A percentile compares a stretch with the other conserved stretches of the same genome.
phyloP scores from a whole-genome alignment of 1,140 invertebrate species.

The Gryllus bimaculatus region DNA sequence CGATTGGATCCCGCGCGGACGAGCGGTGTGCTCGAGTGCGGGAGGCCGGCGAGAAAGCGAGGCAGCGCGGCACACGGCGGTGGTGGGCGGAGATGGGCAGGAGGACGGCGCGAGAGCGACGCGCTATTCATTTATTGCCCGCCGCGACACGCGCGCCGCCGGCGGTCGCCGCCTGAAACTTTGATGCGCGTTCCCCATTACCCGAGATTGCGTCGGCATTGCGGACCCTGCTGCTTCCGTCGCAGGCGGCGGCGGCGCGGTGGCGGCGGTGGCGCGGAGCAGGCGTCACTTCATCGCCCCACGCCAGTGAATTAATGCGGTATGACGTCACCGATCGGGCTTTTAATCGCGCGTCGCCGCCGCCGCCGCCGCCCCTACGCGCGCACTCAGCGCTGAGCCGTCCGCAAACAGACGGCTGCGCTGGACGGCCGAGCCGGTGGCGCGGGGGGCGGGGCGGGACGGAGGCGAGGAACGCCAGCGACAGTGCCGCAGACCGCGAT shows the following conservation, averaged over 20 bases:
- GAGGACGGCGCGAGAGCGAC: neutral
- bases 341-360: neutral
- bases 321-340: neutral
- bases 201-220: neutral
- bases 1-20: no score
- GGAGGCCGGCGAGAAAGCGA: no score
- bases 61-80: no score
- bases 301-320: neutral
- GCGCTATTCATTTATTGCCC: neutral
- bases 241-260: no score
- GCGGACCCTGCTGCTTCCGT: neutral
- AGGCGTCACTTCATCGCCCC: neutral
- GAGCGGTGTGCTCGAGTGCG: no score
- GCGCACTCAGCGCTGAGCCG: neutral
- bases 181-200: neutral
- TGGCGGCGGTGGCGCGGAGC: no score
- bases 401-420: neutral
- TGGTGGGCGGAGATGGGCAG: no score
- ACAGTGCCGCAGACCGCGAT: no score
- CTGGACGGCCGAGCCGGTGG: neutral
- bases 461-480: no score
- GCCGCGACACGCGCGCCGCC: neutral
- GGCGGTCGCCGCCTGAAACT: neutral
- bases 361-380: no score
- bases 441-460: no score